Percentiles rank a stretch among this genome's conserved stretches.
These are phyloP conservation scores for Eristalinus sepulchralis DNA, from an alignment of 2,888 invertebrate genomes.

Conservation along the genomic window DNA sequence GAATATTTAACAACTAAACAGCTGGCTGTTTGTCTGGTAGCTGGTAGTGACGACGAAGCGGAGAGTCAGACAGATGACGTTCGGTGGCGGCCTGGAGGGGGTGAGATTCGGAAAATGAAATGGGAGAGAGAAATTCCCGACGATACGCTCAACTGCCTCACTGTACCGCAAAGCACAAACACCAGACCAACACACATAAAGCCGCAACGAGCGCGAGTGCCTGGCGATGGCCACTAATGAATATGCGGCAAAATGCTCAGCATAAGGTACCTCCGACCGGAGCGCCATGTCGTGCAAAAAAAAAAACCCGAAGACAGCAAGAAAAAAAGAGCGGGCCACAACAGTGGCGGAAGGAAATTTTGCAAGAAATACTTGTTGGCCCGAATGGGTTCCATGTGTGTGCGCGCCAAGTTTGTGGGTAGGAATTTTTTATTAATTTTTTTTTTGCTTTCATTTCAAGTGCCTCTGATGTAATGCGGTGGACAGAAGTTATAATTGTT, in stretches of 20 bases:
- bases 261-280: constrained; percentile 47
- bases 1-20: constrained; percentile 61
- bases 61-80: constrained; percentile 40
- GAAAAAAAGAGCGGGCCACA: constrained; percentile 42
- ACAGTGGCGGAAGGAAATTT: constrained; percentile 63
- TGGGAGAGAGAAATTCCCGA: constrained; percentile 73
- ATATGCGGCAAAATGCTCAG: constrained; percentile 53
- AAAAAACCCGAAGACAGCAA: constrained; percentile 3
- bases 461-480: constrained; percentile 52
- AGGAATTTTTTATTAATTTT: background rate
- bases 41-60: background rate
- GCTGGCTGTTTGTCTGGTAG: constrained; percentile 60
- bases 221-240: constrained; percentile 43
- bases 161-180: constrained; percentile 64
- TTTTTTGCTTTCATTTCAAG: background rate
- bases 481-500: constrained; percentile 32
- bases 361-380: constrained; percentile 60
- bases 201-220: background rate
- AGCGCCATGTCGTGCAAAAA: constrained; percentile 30
- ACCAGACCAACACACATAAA: constrained; percentile 14
- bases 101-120: constrained; percentile 13
- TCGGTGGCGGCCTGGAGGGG: constrained; percentile 1
- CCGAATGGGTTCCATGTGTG: constrained; percentile 16
- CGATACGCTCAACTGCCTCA: constrained; percentile 80
- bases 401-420: background rate